Evolutionary conservation across 1,140 invertebrate genomes (phyloP).

Genomic region (Sycophila sp.): DNA sequence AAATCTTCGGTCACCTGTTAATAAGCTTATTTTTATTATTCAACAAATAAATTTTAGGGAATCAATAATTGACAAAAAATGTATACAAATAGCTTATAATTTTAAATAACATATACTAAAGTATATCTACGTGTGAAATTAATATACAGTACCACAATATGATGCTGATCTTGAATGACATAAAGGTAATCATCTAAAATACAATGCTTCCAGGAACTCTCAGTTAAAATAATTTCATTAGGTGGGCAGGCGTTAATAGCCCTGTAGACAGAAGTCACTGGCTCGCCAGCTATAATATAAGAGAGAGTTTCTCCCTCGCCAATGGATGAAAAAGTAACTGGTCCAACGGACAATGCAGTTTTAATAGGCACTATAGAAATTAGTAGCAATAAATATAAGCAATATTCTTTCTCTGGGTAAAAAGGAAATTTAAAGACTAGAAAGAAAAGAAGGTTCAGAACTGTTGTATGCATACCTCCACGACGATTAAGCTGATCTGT

Average conservation of each 20-base stretch:
- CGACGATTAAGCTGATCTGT: background rate
- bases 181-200: constrained; percentile 42
- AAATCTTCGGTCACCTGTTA: background rate
- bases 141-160: constrained; percentile 42
- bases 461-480: background rate
- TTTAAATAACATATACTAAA: background rate
- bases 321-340: constrained; percentile 47
- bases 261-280: constrained; percentile 44
- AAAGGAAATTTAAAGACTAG: too few relatives aligned
- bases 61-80: background rate
- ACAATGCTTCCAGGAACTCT: constrained; percentile 45
- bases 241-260: constrained; percentile 33
- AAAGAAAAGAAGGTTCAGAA: too few relatives aligned
- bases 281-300: constrained; percentile 47
- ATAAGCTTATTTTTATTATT: background rate
- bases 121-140: background rate
- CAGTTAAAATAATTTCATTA: constrained; percentile 43
- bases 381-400: background rate
- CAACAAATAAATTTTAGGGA: background rate
- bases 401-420: too few relatives aligned
- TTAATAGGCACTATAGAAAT: constrained; percentile 41
- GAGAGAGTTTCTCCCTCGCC: constrained; percentile 43
- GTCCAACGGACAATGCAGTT: constrained; percentile 48
- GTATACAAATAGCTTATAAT: too few relatives aligned
- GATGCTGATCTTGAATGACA: constrained; percentile 37